These are phyloP conservation scores for Syngnathoides biaculeatus DNA, from an alignment of 2,113 vertebrate species.

Conservation along the genomic window DNA sequence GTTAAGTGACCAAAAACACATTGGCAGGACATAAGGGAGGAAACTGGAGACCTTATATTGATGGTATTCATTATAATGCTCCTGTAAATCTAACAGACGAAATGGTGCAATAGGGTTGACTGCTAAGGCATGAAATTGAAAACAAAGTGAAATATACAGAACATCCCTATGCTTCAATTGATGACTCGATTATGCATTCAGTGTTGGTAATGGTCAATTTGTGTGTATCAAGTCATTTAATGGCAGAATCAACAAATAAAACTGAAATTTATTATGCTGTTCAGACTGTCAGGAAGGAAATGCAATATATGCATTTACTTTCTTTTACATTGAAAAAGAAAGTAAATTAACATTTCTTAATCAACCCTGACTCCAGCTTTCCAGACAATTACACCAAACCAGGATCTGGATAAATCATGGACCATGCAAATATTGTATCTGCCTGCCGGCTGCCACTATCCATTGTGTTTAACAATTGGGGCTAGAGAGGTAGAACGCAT, in stretches of 20 bases:
- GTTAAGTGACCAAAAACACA: constrained; percentile 25
- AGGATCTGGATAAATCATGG: not conserved
- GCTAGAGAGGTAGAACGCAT: not conserved
- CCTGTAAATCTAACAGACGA: constrained; percentile 55
- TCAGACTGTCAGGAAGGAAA: not conserved
- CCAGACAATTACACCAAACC: not conserved
- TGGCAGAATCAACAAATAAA: not conserved
- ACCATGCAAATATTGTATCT: not conserved
- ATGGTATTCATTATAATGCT: constrained; percentile 58
- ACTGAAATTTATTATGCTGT: not conserved
- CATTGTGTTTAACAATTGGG: no score
- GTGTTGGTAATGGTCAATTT: not conserved
- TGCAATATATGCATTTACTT: not conserved
- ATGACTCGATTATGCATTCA: constrained; percentile 23
- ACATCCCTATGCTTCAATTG: constrained; percentile 18
- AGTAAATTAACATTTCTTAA: not conserved
- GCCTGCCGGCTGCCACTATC: not conserved
- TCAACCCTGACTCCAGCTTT: not conserved
- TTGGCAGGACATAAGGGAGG: constrained; percentile 39
- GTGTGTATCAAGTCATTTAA: not conserved
- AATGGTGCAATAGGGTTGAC: constrained; percentile 53
- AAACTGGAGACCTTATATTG: constrained; percentile 41
- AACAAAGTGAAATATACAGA: constrained; percentile 53
- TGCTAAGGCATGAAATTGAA: constrained; percentile 64
- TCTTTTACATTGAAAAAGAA: not conserved